Evolutionary conservation across 2,113 vertebrate genomes (phyloP).

Genomic region (Gymnocephalus cernua): DNA sequence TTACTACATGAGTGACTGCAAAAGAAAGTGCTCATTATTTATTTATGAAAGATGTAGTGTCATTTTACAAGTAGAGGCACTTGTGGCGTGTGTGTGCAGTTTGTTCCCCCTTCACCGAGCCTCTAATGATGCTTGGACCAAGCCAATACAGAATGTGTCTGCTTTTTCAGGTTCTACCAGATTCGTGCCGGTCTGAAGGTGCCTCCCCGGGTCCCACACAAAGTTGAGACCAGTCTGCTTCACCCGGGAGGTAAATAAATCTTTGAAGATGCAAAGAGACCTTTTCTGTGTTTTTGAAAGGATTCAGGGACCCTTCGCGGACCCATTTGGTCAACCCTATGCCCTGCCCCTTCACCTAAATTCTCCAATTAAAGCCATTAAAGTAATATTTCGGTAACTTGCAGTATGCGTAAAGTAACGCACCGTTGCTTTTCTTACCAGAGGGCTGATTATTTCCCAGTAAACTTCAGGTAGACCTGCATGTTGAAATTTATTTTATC

Average conservation of each 20-base stretch:
- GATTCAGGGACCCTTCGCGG: neutral
- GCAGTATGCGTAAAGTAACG: neutral
- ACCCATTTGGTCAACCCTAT: neutral
- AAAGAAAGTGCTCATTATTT: constrained; percentile 76
- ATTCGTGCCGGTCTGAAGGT: constrained; percentile 94
- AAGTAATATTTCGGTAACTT: neutral
- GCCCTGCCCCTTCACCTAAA: neutral
- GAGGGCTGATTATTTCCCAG: neutral
- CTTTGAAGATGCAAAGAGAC: neutral
- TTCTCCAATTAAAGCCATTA: neutral
- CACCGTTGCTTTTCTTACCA: neutral
- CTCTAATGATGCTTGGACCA: constrained; percentile 6
- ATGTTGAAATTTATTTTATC: neutral
- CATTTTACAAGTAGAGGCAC: constrained; percentile 59
- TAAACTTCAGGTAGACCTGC: neutral
- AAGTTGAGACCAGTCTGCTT: constrained; percentile 94
- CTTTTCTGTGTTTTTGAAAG: neutral
- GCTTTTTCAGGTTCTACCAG: constrained; percentile 92
- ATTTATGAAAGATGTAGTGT: constrained; percentile 71
- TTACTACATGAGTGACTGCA: constrained; percentile 70
- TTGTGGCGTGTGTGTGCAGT: constrained; percentile 50
- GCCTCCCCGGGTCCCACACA: constrained; percentile 94
- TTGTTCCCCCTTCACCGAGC: constrained; percentile 37
- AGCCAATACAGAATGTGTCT: neutral
- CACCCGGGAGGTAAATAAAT: constrained; percentile 88